phyloP scores from a whole-genome alignment of 2,113 vertebrate species.

The Aphelocoma coerulescens region DNA sequence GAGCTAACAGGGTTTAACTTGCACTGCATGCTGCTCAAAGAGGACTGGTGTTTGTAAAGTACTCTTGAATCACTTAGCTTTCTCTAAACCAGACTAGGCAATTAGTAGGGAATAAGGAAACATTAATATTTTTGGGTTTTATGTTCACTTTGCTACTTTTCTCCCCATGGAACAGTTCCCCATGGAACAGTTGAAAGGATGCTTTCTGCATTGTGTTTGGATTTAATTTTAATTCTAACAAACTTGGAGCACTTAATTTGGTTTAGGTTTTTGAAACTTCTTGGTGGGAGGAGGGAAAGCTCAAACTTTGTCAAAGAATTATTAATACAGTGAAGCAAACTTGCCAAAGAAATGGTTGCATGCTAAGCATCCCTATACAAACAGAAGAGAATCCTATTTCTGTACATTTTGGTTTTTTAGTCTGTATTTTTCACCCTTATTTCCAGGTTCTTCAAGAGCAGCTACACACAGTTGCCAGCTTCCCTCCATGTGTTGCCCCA shows the following conservation, averaged over 20 bases:
- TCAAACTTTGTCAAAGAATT: not conserved
- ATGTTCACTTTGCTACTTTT: not conserved
- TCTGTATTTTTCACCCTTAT: conserved; percentile 4
- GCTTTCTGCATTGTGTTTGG: not conserved
- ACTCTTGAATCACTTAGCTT: not conserved
- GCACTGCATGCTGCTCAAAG: not conserved
- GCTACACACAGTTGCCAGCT: not conserved
- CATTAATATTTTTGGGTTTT: not conserved
- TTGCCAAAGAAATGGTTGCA: not conserved
- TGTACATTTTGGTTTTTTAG: not conserved
- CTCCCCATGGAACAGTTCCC: not conserved
- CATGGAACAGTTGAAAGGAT: not conserved
- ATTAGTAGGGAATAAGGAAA: not conserved
- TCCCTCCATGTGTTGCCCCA: conserved; percentile 24
- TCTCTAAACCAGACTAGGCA: not conserved
- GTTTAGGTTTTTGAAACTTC: not conserved
- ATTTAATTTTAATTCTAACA: not conserved
- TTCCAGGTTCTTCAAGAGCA: conserved; percentile 39
- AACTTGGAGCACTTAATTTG: not conserved
- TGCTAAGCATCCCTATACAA: not conserved
- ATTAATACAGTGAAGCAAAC: not conserved
- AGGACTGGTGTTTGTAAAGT: not conserved
- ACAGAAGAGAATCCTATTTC: not conserved
- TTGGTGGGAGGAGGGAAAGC: not conserved
- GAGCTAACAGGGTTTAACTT: not conserved